Evolutionary conservation across 1,140 invertebrate species (phyloP).

Genomic region (Stenopsyche tienmushanensis): DNA sequence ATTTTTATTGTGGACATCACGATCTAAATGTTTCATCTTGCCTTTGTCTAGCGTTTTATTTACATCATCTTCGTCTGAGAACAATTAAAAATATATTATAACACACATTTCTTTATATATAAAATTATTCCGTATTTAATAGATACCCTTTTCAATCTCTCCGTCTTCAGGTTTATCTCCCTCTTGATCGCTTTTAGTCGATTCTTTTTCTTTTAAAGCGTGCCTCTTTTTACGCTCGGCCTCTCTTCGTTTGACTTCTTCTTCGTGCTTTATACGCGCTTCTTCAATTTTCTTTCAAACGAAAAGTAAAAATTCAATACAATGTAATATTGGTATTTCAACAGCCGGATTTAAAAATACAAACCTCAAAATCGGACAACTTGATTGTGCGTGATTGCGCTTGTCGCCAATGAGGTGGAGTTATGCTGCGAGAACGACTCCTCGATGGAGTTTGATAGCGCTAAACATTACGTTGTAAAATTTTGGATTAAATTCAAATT

Average conservation of each 20-base stretch:
- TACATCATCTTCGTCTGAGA: slow-evolving; percentile 27
- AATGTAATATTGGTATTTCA: not conserved
- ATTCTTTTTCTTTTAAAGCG: slow-evolving; percentile 51
- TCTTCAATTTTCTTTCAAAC: slow-evolving; percentile 61
- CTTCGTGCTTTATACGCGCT: slow-evolving; percentile 61
- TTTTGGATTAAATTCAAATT: slow-evolving; percentile 6
- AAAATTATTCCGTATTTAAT: not conserved
- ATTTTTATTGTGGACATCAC: too few relatives aligned
- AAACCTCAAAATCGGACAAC: slow-evolving; percentile 75
- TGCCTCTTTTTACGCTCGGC: slow-evolving; percentile 61
- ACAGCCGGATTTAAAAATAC: slow-evolving; percentile 20
- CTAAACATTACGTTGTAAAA: slow-evolving; percentile 51
- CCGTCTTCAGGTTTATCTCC: slow-evolving; percentile 41
- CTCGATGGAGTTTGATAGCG: slow-evolving; percentile 83
- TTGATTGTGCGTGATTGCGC: slow-evolving; percentile 81
- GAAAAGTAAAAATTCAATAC: slow-evolving; percentile 31
- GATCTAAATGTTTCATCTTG: too few relatives aligned
- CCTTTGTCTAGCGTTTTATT: too few relatives aligned
- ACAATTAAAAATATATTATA: not conserved
- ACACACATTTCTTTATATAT: slow-evolving; percentile 35
- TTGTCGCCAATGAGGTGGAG: slow-evolving; percentile 87
- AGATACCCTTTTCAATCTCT: slow-evolving; percentile 18
- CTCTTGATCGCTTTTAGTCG: slow-evolving; percentile 47
- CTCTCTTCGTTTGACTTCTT: slow-evolving; percentile 62
- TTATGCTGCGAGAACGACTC: slow-evolving; percentile 77